A percentile compares a stretch with the other conserved stretches of the same genome.
These are phyloP conservation scores for Leptosomus discolor DNA, from an alignment of 2,113 vertebrate species.

Conservation along the genomic window DNA sequence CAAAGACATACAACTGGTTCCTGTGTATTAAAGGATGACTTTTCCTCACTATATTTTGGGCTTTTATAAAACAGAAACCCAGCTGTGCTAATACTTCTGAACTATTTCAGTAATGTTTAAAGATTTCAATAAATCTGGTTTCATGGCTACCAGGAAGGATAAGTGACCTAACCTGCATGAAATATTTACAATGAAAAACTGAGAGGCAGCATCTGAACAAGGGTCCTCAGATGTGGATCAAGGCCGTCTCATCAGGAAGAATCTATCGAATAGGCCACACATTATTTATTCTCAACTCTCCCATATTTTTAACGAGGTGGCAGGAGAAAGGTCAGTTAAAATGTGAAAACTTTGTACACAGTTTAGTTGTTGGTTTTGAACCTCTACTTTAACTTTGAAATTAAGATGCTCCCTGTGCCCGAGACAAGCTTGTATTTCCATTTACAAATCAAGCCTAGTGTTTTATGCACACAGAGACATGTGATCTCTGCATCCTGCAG, in stretches of 20 bases:
- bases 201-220: background rate
- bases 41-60: background rate
- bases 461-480: background rate
- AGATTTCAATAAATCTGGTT: background rate
- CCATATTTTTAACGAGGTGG: background rate
- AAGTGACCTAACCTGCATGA: background rate
- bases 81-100: constrained; percentile 15
- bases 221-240: background rate
- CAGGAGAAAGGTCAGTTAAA: background rate
- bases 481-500: constrained; percentile 41
- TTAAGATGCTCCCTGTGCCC: background rate
- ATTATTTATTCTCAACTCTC: background rate
- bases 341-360: background rate
- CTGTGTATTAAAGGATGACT: background rate
- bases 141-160: background rate
- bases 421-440: background rate
- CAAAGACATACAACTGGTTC: background rate
- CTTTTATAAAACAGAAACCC: background rate
- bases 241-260: background rate
- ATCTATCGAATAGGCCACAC: background rate
- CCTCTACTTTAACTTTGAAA: background rate
- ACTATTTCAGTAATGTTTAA: background rate
- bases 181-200: background rate
- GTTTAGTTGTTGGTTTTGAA: background rate
- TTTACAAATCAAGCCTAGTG: constrained; percentile 1